Evolutionary conservation across 1,140 invertebrate genomes (phyloP), one percentile per base, ranked within the genome.

Genomic region (Drosophila busckii): DNA sequence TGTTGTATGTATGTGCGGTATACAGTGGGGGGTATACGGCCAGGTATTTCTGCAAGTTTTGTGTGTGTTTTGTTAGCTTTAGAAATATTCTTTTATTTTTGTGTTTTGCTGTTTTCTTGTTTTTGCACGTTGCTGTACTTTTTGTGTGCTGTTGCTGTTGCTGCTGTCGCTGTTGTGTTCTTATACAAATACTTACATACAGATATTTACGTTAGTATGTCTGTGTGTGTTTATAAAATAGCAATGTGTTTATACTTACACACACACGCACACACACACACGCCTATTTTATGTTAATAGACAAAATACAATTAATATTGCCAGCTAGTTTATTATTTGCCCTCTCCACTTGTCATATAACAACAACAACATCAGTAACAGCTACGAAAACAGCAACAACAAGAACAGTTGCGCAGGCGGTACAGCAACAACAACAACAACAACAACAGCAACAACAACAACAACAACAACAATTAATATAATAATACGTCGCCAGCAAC

Each of bases 11-110:
- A n/a, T 19, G 28, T 13, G 12, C 23, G 26, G 25, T 13, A 8
- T 7, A 12, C n/a, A 17, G 28, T 15, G 16, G n/a, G 7, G 25
- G 34, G 59, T 32, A 45, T 25, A 34, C 37, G 9, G 56, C 40
- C 67, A 59, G 64, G 69, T 44, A 61, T 73, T 78, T 78, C 71
- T 78, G 71, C 71, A 78, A 78, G 73, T 78, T 75, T 75, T 75
- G 64, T 75, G 70, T 73, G 63, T 75, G 70, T 78, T 78, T 78
- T 78, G 71, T 78, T 78, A 78, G 71, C 66, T 78, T 78, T 78
- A 78, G 71, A 78, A 78, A 78, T 78, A 78, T 62, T 65, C 37
- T 75, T 22, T 41, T 60, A 22, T 32, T 49, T 15, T 49, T 71
- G 19, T 38, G 16, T 32, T 64, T 62, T 45, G 63, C 41, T 61